Base-by-base conservation (phyloP, 2,797 vertebrate genomes). In the Pipistrellus kuhlii region DNA sequence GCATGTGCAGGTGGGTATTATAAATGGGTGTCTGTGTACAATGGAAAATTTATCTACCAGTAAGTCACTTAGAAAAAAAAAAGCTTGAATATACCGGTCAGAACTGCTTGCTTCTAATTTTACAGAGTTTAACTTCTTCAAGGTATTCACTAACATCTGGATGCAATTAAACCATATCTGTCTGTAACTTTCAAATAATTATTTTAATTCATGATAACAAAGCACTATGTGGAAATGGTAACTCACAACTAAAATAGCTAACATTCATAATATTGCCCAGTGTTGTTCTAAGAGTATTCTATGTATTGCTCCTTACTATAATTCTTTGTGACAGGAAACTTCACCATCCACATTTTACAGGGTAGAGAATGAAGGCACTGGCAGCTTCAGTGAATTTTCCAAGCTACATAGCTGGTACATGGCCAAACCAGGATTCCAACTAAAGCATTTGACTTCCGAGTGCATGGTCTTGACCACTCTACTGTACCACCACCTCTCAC, bases 131-230 rank as follows among this genome's bases (percentile, higher is more conserved):
- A 51, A 85, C 91, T 93, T 94, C 27, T 10, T 69, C 20, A 66
- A 88, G 44, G 30, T 85, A 87, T 71, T 88, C 84, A 41, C 21
- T 78, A 88, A 90, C n/a, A 85, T 64, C 82, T 87, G 55, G 4
- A 21, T 89, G 27, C 75, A 93, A 90, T 89, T 93, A 93, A 91
- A 66, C 27, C 9, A 27, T 81, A 51, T 72, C 25, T 66, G 5
- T 80, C 25, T 66, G 5, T 80, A 72, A 51, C 7, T 62, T 88
- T 46, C 48, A 90, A 80, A 85, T 95, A 91, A 91, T 91, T 93
- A 46, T 87, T 80, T 20, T 85, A 90, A 59, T 23, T 90, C 10
- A 51, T 48, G 32, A 6, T 35, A 25, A 59, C 55, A 2, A 69
- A 73, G 14, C 6, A 5, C 3, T 17, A 46, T 75, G 41, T 80